phyloP scores from a whole-genome alignment of 2,113 vertebrate species.

The Pterophyllum scalare region DNA sequence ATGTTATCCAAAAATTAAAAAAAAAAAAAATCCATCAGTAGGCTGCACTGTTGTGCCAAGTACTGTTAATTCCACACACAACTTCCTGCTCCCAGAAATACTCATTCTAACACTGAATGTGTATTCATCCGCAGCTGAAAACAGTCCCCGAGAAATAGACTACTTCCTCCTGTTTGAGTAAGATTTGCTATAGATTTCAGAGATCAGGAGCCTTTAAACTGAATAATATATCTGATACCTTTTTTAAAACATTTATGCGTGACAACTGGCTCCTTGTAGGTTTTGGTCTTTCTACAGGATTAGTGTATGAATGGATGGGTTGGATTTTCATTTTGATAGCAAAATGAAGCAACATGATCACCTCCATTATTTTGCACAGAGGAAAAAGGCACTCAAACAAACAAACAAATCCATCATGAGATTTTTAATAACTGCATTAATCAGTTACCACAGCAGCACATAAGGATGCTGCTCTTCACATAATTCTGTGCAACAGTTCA shows the following conservation, averaged over 20 bases:
- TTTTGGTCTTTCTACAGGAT: not conserved
- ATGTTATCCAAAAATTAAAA: not conserved
- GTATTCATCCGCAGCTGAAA: constrained; percentile 6
- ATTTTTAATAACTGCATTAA: not conserved
- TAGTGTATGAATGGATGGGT: not conserved
- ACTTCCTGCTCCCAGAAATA: not conserved
- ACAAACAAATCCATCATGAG: not conserved
- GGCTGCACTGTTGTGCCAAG: not conserved
- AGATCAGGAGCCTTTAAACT: not conserved
- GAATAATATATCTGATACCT: not conserved
- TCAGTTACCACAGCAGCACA: not conserved
- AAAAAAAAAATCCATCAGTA: not conserved
- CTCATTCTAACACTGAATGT: not conserved
- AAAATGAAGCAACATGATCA: not conserved
- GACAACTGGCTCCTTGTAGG: not conserved
- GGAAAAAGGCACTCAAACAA: constrained; percentile 44
- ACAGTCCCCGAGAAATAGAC: not conserved
- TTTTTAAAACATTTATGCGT: not conserved
- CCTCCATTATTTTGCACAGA: not conserved
- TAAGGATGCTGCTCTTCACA: not conserved
- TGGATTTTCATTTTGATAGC: constrained; percentile 42
- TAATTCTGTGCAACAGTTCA: constrained; percentile 20
- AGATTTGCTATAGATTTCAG: not conserved
- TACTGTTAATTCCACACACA: not conserved
- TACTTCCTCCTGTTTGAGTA: not conserved